Conservation (phyloP, 2,888 invertebrate species). For the Nomada goodeniana region DNA sequence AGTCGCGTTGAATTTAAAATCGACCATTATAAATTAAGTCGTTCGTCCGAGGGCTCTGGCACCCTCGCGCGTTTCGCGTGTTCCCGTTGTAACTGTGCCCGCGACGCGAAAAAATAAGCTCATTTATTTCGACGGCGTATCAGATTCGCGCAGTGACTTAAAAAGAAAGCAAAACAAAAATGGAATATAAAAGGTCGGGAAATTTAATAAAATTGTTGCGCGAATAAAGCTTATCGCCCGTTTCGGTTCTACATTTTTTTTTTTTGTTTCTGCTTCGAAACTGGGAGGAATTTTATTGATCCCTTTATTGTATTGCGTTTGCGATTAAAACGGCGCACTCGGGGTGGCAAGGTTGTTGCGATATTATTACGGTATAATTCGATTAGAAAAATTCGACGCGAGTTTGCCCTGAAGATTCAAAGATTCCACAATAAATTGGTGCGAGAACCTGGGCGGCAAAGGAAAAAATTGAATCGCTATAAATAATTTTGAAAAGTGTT, state of each 20-base stretch:
- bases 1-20: conserved; percentile 51
- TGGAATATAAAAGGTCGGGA: background rate
- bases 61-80: conserved; percentile 11
- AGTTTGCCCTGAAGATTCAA: too few species aligned
- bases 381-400: too few species aligned
- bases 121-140: background rate
- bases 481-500: too few species aligned
- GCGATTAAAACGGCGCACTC: too few species aligned
- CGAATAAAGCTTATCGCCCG: background rate
- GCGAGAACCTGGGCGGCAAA: too few species aligned
- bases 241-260: background rate
- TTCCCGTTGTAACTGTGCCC: background rate
- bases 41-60: conserved; percentile 4
- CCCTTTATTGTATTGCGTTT: background rate
- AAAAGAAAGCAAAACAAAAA: background rate
- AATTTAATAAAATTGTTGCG: conserved; percentile 6
- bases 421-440: too few species aligned
- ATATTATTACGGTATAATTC: too few species aligned
- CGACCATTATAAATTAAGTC: conserved; percentile 56
- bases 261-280: background rate
- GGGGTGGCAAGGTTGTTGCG: too few species aligned
- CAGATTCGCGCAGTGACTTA: background rate
- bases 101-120: background rate
- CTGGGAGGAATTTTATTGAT: background rate
- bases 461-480: too few species aligned